Evolutionary conservation across 2,888 invertebrate species (phyloP), one percentile per base, ranked within the genome.

Genomic region (Cristatella mucedo): DNA sequence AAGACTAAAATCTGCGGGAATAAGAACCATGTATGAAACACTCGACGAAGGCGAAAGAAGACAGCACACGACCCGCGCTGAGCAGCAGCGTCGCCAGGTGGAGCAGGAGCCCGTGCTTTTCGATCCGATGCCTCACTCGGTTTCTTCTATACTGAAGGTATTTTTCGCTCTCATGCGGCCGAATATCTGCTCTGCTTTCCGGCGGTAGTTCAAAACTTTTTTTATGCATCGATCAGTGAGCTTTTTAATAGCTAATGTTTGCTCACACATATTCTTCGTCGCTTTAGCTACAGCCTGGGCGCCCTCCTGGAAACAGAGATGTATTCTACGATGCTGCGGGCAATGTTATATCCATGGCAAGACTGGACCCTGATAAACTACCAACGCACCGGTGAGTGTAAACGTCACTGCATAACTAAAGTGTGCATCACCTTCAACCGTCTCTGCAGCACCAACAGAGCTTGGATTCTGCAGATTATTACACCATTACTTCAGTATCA

Each of bases 241-340:
- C n/a, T n/a, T n/a, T n/a, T n/a, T n/a, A n/a, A n/a, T n/a, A n/a
- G n/a, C n/a, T n/a, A n/a, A n/a, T n/a, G n/a, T n/a, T n/a, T n/a
- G n/a, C n/a, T n/a, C n/a, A n/a, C n/a, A n/a, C n/a, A n/a, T n/a
- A n/a, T n/a, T n/a, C n/a, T n/a, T n/a, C n/a, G n/a, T n/a, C n/a
- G n/a, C n/a, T n/a, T n/a, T n/a, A 61, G 60, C 52, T 55, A 5
- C 58, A 61, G 40, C 48, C 55, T 34, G 61, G 59, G 2, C 49
- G 60, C n/a, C 57, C 59, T 13, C 57, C 60, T 11, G 60, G 59
- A 7, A 54, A 49, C 41, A 55, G 57, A 41, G 62, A 62, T 48
- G 59, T 61, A 4, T 37, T 53, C 11, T 60, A 55, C 48, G 63
- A 63, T 52, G 55, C 56, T 9, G 46, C 51, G 41, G 63, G 63